phyloP scores from a whole-genome alignment of 2,888 invertebrate species.

The Megaustenia siamemsis region DNA sequence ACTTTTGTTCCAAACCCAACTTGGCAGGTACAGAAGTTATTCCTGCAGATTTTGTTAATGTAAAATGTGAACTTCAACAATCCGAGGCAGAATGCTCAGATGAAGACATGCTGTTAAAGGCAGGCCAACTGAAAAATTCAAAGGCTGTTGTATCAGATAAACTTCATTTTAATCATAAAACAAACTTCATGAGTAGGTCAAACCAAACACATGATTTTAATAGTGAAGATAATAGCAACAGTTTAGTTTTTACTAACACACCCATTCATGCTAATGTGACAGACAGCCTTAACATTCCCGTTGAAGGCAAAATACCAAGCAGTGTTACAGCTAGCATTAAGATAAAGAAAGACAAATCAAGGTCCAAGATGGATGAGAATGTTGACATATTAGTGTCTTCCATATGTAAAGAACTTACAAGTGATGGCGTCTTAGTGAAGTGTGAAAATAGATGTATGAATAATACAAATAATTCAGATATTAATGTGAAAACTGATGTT shows the following conservation, averaged over 20 bases:
- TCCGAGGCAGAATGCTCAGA: background rate
- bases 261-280: background rate
- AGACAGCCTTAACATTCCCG: background rate
- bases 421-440: slow-evolving; percentile 28
- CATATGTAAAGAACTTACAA: slow-evolving; percentile 46
- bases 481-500: slow-evolving; percentile 10
- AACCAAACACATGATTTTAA: background rate
- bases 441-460: slow-evolving; percentile 11
- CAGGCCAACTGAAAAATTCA: background rate
- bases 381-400: slow-evolving; percentile 40
- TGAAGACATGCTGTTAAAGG: slow-evolving; percentile 6
- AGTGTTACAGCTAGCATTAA: background rate
- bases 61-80: background rate
- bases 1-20: background rate
- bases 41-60: background rate
- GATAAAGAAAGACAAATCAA: slow-evolving; percentile 33
- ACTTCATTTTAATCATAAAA: background rate
- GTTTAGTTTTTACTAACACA: background rate
- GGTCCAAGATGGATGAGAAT: slow-evolving; percentile 2
- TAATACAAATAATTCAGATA: background rate
- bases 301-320: background rate
- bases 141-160: background rate
- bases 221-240: background rate
- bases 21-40: background rate
- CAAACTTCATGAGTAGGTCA: background rate